A percentile compares a stretch with the other conserved stretches of the same genome.
Evolutionary conservation across 2,888 invertebrate genomes (phyloP).

Genomic region (Mimas tiliae): DNA sequence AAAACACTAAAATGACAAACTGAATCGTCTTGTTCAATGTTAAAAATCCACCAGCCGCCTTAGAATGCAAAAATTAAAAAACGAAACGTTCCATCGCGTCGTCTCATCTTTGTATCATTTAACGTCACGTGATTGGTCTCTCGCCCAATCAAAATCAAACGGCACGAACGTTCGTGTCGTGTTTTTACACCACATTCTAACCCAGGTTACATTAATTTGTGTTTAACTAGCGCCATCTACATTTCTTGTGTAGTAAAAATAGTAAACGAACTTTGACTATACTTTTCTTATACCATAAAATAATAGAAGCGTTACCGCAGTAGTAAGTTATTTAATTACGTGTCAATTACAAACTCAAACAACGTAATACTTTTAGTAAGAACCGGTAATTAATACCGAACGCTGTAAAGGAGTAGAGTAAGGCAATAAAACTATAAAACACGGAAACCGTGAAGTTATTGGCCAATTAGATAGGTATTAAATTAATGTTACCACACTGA

Average conservation of each 20-base stretch:
- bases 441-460: constrained; percentile 38
- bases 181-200: no score
- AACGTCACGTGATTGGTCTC: no score
- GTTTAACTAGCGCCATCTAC: constrained; percentile 1
- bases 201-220: neutral
- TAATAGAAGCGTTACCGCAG: neutral
- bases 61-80: no score
- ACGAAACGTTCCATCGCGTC: no score
- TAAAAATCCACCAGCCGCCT: no score
- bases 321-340: constrained; percentile 8
- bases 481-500: constrained; percentile 23
- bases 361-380: constrained; percentile 8
- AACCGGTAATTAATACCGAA: neutral
- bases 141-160: no score
- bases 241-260: neutral
- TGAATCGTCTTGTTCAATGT: no score
- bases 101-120: no score
- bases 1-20: no score
- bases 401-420: neutral
- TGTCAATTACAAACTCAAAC: constrained; percentile 14
- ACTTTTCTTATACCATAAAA: neutral
- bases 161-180: no score
- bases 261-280: neutral
- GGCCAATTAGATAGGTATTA: constrained; percentile 42
- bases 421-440: constrained; percentile 35